These are phyloP conservation scores for Erythrolamprus reginae DNA, from an alignment of 2,113 vertebrate genomes.

Conservation along the genomic window DNA sequence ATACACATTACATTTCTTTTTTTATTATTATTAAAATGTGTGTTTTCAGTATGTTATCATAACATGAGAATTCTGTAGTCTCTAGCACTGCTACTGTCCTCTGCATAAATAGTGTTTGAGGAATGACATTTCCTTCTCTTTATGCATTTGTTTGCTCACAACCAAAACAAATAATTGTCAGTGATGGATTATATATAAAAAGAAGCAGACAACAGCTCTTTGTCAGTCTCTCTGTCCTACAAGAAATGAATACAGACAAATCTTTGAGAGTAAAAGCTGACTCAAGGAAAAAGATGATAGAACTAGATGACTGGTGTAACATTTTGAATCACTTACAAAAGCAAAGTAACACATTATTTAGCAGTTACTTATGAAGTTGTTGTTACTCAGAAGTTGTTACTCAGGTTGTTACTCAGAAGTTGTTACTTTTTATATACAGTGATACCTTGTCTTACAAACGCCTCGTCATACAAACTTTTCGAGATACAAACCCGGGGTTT, in stretches of 20 bases:
- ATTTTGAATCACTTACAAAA: constrained; percentile 2
- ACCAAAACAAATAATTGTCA: neutral
- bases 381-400: no score
- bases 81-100: neutral
- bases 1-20: neutral
- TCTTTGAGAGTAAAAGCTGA: neutral
- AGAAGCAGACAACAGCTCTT: neutral
- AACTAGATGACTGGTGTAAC: fast-evolving
- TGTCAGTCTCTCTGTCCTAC: constrained; percentile 14
- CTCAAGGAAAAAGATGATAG: neutral
- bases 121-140: constrained; percentile 12
- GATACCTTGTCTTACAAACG: no score
- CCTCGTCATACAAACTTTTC: no score
- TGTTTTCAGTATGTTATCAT: neutral
- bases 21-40: neutral
- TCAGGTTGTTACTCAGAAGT: neutral
- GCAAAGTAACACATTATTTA: neutral
- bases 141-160: neutral
- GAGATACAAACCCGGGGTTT: no score
- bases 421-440: no score
- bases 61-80: neutral
- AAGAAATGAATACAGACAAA: constrained; percentile 4
- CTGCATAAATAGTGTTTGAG: constrained; percentile 1
- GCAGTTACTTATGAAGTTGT: neutral
- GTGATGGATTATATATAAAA: neutral